Evolutionary conservation across 2,888 invertebrate species (phyloP).

Genomic region (Hemistola chrysoprasaria): DNA sequence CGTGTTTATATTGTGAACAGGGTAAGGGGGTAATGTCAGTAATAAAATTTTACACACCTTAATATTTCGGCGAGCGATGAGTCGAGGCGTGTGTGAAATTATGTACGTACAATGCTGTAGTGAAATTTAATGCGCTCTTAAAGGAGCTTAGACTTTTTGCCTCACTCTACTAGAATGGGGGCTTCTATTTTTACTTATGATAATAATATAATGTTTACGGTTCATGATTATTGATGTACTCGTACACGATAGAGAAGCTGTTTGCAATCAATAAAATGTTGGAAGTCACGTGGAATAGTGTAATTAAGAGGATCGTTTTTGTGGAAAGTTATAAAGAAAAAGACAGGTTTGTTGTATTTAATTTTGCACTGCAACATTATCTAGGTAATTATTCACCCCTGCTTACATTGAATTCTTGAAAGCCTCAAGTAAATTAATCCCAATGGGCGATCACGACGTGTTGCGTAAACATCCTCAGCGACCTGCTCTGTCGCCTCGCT

Average conservation of each 20-base stretch:
- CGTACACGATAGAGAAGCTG: no score
- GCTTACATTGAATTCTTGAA: constrained; percentile 43
- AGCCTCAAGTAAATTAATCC: constrained; percentile 62
- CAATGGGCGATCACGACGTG: constrained; percentile 55
- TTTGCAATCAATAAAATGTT: no score
- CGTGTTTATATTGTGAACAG: constrained; percentile 70
- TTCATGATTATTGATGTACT: no score
- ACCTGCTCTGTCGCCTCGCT: constrained; percentile 33
- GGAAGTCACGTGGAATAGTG: no score
- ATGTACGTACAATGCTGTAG: constrained; percentile 56
- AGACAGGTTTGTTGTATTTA: no score
- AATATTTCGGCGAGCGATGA: constrained; percentile 77
- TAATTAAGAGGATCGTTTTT: no score
- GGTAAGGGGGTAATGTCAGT: constrained; percentile 71
- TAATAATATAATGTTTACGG: no score
- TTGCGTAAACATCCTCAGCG: constrained; percentile 60
- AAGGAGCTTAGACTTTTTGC: constrained; percentile 40
- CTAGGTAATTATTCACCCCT: constrained; percentile 27
- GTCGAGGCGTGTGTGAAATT: constrained; percentile 75
- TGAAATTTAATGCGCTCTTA: constrained; percentile 59
- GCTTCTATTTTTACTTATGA: no score
- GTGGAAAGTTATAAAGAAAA: no score
- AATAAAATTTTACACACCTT: constrained; percentile 80
- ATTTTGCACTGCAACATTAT: constrained; percentile 16
- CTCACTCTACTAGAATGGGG: constrained; percentile 28